phyloP scores from a whole-genome alignment of 2,113 vertebrate genomes.

The Labrus mixtus region DNA sequence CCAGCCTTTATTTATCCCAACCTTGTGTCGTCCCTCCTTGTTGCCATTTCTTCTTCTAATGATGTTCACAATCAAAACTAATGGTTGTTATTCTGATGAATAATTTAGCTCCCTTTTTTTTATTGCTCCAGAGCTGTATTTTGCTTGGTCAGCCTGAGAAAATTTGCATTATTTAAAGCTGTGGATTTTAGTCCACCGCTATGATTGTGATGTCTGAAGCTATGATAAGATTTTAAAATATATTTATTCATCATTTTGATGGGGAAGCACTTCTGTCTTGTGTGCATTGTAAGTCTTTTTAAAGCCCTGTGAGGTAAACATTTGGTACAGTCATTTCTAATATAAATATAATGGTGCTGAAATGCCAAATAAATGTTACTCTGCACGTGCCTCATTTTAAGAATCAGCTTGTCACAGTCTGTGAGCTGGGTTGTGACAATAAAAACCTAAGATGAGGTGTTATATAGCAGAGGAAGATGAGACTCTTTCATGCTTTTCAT shows the following conservation, averaged over 20 bases:
- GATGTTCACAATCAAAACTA: slow-evolving; percentile 12
- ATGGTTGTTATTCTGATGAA: slow-evolving; percentile 13
- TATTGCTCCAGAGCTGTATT: neutral
- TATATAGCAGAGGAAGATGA: neutral
- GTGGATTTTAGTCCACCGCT: neutral
- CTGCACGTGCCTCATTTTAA: neutral
- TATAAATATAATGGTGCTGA: neutral
- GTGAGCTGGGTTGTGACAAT: too few species aligned
- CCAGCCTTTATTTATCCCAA: slow-evolving; percentile 4
- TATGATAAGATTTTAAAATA: neutral
- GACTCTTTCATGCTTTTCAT: neutral
- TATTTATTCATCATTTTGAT: neutral
- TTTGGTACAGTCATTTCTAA: neutral
- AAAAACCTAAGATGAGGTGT: neutral
- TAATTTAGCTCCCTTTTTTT: neutral
- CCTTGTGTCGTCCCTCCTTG: slow-evolving; percentile 10
- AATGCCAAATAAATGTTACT: slow-evolving; percentile 4
- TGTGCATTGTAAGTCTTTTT: neutral
- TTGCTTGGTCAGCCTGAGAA: neutral
- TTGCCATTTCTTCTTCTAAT: slow-evolving; percentile 38
- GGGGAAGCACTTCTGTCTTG: neutral
- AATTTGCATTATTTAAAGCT: neutral
- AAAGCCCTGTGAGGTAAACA: neutral
- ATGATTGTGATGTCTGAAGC: neutral
- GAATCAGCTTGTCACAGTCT: too few species aligned